Evolutionary conservation across 2,797 vertebrate genomes (phyloP).

Genomic region (Melanotaenia maccullochi): DNA sequence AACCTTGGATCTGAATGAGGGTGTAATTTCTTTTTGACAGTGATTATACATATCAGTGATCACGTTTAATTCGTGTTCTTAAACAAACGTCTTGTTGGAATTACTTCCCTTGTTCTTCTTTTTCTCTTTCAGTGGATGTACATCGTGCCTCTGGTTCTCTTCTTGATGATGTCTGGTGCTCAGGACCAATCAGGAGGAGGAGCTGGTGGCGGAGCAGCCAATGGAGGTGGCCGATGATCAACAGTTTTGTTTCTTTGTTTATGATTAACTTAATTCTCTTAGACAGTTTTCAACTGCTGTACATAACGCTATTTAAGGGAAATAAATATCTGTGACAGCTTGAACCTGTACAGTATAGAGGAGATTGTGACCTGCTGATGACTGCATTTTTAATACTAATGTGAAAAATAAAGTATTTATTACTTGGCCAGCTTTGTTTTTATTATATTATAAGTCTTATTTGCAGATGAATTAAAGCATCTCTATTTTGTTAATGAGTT

Average conservation of each 20-base stretch:
- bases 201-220: conserved; percentile 82
- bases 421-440: conserved; percentile 36
- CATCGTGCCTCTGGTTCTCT: conserved; percentile 93
- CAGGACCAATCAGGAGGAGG: conserved; percentile 91
- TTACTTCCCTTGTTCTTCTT: neutral
- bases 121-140: conserved; percentile 91
- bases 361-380: conserved; percentile 32
- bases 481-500: too few species aligned
- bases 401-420: conserved; percentile 80
- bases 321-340: conserved; percentile 15
- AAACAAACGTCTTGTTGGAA: neutral
- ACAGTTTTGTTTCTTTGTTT: conserved; percentile 1
- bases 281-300: conserved; percentile 63
- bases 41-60: conserved; percentile 21
- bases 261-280: conserved; percentile 6
- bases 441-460: neutral
- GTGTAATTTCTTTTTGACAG: neutral
- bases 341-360: conserved; percentile 41
- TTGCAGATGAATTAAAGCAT: too few species aligned
- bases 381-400: conserved; percentile 70
- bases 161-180: conserved; percentile 96
- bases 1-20: neutral
- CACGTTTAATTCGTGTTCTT: neutral
- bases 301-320: conserved; percentile 69
- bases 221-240: conserved; percentile 82